Conservation (phyloP, 2,888 invertebrate species). For the Monochamus alternatus region DNA sequence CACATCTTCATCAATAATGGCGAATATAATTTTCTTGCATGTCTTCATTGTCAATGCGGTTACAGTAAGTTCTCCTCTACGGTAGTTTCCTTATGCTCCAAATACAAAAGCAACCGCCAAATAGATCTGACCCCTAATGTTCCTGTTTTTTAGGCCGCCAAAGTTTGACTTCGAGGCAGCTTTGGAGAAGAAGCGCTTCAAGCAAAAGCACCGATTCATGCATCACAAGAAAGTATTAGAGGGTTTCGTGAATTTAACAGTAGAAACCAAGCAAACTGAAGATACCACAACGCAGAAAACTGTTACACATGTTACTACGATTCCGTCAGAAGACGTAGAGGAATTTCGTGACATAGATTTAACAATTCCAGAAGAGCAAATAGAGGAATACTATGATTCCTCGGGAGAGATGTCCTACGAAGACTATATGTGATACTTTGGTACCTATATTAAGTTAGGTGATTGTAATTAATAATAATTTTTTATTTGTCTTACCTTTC, state of each 20-base stretch:
- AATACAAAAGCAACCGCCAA: too few relatives aligned
- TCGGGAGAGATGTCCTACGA: slow-evolving; percentile 63
- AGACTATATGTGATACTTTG: slow-evolving; percentile 61
- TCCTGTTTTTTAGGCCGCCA: slow-evolving; percentile 72
- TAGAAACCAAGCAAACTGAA: slow-evolving; percentile 42
- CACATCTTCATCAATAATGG: too few relatives aligned
- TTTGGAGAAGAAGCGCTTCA: slow-evolving; percentile 74
- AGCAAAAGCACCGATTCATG: slow-evolving; percentile 68
- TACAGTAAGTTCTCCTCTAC: too few relatives aligned
- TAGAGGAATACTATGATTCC: slow-evolving; percentile 59
- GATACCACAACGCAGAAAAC: slow-evolving; percentile 17
- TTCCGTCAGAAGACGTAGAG: slow-evolving; percentile 45
- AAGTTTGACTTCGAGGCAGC: slow-evolving; percentile 76
- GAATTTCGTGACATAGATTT: slow-evolving; percentile 58
- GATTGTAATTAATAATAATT: too few relatives aligned
- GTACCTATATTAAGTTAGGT: too few relatives aligned
- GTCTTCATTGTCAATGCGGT: too few relatives aligned
- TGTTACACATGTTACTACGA: slow-evolving; percentile 15
- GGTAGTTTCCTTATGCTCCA: too few relatives aligned
- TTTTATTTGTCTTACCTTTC: too few relatives aligned
- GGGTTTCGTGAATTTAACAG: slow-evolving; percentile 57
- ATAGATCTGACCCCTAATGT: too few relatives aligned
- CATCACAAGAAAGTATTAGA: slow-evolving; percentile 64
- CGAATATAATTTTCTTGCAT: too few relatives aligned
- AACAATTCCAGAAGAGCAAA: slow-evolving; percentile 45